Conservation (phyloP, 2,113 vertebrate species). For the Chamaea fasciata region DNA sequence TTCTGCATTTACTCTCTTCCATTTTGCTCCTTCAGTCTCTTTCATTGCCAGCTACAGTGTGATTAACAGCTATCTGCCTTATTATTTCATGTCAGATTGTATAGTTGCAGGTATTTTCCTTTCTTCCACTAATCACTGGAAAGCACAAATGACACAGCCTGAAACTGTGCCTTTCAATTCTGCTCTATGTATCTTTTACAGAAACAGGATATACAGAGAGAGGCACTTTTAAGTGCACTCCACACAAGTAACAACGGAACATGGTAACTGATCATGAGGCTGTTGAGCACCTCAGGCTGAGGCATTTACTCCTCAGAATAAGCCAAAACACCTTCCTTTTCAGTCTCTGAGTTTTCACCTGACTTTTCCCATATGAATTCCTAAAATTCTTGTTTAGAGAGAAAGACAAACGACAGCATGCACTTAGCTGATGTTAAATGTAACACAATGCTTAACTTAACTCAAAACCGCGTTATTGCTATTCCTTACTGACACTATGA, state of each 20-base stretch:
- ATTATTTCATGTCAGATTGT: background rate
- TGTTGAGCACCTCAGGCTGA: background rate
- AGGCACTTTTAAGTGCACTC: background rate
- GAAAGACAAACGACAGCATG: background rate
- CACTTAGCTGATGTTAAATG: background rate
- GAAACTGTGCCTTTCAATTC: background rate
- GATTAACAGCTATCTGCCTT: background rate
- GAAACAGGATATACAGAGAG: background rate
- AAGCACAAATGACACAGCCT: background rate
- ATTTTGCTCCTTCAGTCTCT: background rate
- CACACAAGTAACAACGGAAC: background rate
- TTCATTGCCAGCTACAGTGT: background rate
- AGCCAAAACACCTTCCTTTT: background rate
- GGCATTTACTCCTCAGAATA: background rate
- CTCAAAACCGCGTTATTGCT: background rate
- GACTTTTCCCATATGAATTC: background rate
- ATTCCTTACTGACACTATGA: background rate
- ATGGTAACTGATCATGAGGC: background rate
- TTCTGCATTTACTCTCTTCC: background rate
- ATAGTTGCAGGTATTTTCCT: background rate
- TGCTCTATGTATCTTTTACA: background rate
- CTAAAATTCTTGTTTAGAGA: background rate
- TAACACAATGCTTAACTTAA: background rate
- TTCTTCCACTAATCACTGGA: background rate
- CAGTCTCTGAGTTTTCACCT: background rate